These are phyloP conservation scores for Timandra comae DNA, from an alignment of 2,888 invertebrate genomes.

Conservation along the genomic window DNA sequence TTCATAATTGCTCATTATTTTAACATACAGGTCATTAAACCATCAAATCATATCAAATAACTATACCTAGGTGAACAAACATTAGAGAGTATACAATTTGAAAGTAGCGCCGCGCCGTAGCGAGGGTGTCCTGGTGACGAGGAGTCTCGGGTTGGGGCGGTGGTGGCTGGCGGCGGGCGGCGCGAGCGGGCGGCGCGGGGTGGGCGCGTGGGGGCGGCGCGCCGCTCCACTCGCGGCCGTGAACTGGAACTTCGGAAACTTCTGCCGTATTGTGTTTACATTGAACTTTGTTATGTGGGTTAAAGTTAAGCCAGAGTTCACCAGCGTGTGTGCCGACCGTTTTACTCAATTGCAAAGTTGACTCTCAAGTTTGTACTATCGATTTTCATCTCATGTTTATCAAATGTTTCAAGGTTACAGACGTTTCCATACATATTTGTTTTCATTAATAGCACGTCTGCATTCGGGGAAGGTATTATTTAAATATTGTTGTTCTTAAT, in stretches of 20 bases:
- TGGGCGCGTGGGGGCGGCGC: constrained; percentile 19
- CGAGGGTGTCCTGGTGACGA: no score
- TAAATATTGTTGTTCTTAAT: no score
- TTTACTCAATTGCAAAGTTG: constrained; percentile 68
- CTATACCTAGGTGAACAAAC: no score
- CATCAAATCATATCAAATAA: no score
- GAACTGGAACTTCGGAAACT: constrained; percentile 73
- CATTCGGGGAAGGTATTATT: no score
- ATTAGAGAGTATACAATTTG: no score
- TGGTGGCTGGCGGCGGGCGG: constrained; percentile 9
- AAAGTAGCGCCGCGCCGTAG: no score
- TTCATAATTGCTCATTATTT: no score
- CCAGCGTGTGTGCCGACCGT: constrained; percentile 65
- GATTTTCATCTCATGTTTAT: constrained; percentile 73
- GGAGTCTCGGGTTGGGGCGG: no score
- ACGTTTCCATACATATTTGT: background rate
- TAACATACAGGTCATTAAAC: no score
- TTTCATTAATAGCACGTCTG: no score
- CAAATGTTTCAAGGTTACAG: constrained; percentile 67
- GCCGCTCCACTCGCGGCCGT: constrained; percentile 61
- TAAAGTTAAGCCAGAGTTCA: constrained; percentile 76
- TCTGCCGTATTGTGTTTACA: constrained; percentile 76
- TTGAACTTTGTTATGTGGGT: constrained; percentile 77
- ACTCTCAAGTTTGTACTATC: constrained; percentile 67
- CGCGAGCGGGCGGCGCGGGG: constrained; percentile 25